phyloP scores from a whole-genome alignment of 2,113 vertebrate genomes.

The Rhinogobius similis region DNA sequence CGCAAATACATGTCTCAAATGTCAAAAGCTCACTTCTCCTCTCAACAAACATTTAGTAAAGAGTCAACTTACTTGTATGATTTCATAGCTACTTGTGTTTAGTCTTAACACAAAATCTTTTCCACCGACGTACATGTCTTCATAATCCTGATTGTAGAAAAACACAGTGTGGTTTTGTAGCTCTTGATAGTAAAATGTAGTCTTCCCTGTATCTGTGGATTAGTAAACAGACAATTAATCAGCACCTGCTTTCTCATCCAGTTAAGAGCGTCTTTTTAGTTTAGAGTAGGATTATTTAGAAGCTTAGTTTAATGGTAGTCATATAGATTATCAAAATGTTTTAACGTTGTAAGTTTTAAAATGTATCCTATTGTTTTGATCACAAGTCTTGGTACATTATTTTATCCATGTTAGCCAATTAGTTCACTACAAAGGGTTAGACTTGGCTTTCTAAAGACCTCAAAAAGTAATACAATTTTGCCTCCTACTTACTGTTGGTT shows the following conservation, averaged over 20 bases:
- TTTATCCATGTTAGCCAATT: too few species aligned
- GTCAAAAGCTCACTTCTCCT: background rate
- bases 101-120: slow-evolving; percentile 57
- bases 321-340: too few species aligned
- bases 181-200: slow-evolving; percentile 22
- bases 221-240: background rate
- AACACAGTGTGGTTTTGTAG: slow-evolving; percentile 62
- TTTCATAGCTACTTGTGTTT: slow-evolving; percentile 22
- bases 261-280: background rate
- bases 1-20: background rate
- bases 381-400: too few species aligned
- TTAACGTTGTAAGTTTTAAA: too few species aligned
- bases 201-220: slow-evolving; percentile 36
- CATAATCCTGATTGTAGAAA: slow-evolving; percentile 43
- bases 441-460: background rate
- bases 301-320: too few species aligned
- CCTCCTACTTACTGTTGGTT: slow-evolving; percentile 51
- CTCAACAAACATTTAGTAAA: background rate
- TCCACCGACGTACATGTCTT: slow-evolving; percentile 65
- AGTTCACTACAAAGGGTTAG: background rate
- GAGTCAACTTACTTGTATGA: slow-evolving; percentile 59
- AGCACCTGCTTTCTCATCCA: background rate
- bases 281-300: background rate
- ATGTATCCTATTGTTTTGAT: too few species aligned
- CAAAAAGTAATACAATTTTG: background rate